Evolutionary conservation across 2,888 invertebrate species (phyloP).

Genomic region (Pterobdella sp.): DNA sequence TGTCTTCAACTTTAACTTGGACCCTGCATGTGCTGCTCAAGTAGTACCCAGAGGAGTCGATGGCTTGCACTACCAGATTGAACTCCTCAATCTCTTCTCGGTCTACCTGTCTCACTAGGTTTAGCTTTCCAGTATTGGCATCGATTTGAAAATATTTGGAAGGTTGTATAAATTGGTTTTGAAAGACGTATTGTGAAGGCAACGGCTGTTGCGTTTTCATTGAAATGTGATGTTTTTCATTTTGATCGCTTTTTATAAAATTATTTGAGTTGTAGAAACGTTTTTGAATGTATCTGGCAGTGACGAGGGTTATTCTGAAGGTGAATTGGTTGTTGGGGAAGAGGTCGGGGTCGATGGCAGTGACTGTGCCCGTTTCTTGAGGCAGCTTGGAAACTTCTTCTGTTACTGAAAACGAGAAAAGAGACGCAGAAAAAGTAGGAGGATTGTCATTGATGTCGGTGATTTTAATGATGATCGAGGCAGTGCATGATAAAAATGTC

Average conservation of each 20-base stretch:
- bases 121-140: background rate
- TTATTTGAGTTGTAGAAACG: background rate
- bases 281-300: background rate
- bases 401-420: conserved; percentile 29
- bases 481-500: conserved; percentile 7
- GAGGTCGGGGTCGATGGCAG: conserved; percentile 32
- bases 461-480: conserved; percentile 6
- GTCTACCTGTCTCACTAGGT: conserved; percentile 33
- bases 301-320: conserved; percentile 24
- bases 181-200: conserved; percentile 39
- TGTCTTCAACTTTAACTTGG: conserved; percentile 33
- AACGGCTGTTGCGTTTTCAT: conserved; percentile 32
- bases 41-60: conserved; percentile 28
- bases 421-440: conserved; percentile 30
- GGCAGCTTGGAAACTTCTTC: conserved; percentile 29
- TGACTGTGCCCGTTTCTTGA: conserved; percentile 32
- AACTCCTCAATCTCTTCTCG: conserved; percentile 30
- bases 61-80: conserved; percentile 28
- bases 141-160: background rate
- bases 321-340: conserved; percentile 33
- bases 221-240: background rate
- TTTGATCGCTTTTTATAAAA: background rate
- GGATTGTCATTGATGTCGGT: conserved; percentile 32
- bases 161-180: background rate
- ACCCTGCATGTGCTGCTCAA: conserved; percentile 32